Evolutionary conservation across 2,888 invertebrate genomes (phyloP).

Genomic region (Ariolimax columbianus): DNA sequence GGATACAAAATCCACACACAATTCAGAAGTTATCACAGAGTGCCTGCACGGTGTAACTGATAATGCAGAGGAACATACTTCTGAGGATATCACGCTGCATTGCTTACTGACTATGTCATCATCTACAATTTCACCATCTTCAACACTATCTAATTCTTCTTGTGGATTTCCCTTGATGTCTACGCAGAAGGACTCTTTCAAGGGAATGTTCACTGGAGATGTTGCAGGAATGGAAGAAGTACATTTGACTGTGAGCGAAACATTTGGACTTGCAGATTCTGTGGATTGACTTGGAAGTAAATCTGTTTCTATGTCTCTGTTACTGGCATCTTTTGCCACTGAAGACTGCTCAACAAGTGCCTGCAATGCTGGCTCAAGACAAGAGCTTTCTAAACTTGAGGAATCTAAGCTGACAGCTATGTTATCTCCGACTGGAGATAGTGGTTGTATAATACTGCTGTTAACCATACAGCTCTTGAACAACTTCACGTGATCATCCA

Average conservation of each 20-base stretch:
- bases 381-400: constrained; percentile 20
- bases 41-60: not conserved
- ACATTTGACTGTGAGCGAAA: not conserved
- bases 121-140: constrained; percentile 37
- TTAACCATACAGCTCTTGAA: not conserved
- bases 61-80: not conserved
- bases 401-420: constrained; percentile 50
- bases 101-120: not conserved
- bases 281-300: not conserved
- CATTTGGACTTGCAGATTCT: not conserved
- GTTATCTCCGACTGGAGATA: constrained; percentile 29
- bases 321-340: not conserved
- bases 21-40: not conserved
- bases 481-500: not conserved
- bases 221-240: not conserved
- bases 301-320: too few relatives aligned
- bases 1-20: not conserved
- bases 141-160: constrained; percentile 12
- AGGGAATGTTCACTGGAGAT: not conserved
- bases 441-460: not conserved
- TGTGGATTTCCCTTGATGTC: not conserved
- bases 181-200: not conserved
- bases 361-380: not conserved
- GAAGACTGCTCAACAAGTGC: not conserved
- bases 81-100: not conserved